Percentiles rank a stretch among this genome's conserved stretches.
phyloP scores from a whole-genome alignment of 1,140 invertebrate genomes.

The Zaprionus vittiger region DNA sequence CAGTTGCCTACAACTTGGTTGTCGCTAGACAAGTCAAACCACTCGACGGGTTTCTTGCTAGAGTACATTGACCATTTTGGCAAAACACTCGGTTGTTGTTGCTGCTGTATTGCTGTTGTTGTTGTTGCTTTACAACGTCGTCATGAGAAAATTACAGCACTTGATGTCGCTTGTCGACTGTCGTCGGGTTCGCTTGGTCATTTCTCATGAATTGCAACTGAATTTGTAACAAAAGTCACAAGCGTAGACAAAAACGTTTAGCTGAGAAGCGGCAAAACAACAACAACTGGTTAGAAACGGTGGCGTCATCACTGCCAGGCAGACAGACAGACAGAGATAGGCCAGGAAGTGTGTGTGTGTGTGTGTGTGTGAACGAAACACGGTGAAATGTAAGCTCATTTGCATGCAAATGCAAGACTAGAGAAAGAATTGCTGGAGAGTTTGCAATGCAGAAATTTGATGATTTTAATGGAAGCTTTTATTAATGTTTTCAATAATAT shows the following conservation, averaged over 20 bases:
- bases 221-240: constrained; percentile 73
- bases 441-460: background rate
- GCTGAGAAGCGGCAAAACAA: constrained; percentile 20
- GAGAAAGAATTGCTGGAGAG: background rate
- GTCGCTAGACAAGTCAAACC: constrained; percentile 66
- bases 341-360: constrained; percentile 26
- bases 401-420: background rate
- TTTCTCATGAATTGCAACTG: constrained; percentile 77
- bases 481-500: background rate
- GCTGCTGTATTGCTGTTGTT: background rate
- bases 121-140: constrained; percentile 39
- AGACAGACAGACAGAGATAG: background rate
- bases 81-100: constrained; percentile 39
- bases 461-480: background rate
- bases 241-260: constrained; percentile 35
- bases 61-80: constrained; percentile 78
- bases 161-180: constrained; percentile 31
- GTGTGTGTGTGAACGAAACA: constrained; percentile 30
- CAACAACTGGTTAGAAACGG: constrained; percentile 58
- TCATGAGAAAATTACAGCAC: constrained; percentile 78
- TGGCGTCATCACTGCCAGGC: constrained; percentile 48
- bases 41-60: constrained; percentile 39
- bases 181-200: constrained; percentile 24
- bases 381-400: constrained; percentile 12
- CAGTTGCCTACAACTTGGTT: constrained; percentile 17